phyloP scores from a whole-genome alignment of 2,797 vertebrate species.

The Myripristis murdjan region DNA sequence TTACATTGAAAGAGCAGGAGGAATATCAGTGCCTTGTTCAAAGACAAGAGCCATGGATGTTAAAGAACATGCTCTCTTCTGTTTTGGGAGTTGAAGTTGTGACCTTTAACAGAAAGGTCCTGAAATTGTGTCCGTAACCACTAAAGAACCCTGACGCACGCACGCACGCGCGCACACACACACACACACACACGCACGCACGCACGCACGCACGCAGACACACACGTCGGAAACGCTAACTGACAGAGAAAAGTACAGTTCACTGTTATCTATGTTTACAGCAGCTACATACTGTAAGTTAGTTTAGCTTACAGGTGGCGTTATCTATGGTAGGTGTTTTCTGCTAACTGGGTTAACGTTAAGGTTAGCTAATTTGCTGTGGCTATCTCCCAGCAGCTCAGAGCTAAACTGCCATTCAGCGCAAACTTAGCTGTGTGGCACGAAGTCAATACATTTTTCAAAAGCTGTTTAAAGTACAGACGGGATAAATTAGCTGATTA shows the following conservation, averaged over 20 bases:
- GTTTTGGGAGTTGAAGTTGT: no score
- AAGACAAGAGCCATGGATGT: no score
- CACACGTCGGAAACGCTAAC: neutral
- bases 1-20: no score
- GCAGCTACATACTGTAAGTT: no score
- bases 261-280: neutral
- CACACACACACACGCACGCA: neutral
- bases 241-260: neutral
- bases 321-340: no score
- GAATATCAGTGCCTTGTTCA: no score
- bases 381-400: slow-evolving; percentile 33
- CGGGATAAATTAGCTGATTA: neutral
- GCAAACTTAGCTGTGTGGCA: accelerated
- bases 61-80: no score
- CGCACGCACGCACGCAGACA: slow-evolving; percentile 2
- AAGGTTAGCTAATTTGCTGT: slow-evolving; percentile 29
- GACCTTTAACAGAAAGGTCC: no score
- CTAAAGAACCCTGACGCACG: no score
- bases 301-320: no score
- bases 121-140: no score
- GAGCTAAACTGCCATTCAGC: neutral
- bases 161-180: no score
- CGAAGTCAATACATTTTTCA: accelerated
- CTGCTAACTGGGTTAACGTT: neutral
- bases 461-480: accelerated